Conservation (phyloP, 2,797 vertebrate species). For the Babyrousa celebensis region DNA sequence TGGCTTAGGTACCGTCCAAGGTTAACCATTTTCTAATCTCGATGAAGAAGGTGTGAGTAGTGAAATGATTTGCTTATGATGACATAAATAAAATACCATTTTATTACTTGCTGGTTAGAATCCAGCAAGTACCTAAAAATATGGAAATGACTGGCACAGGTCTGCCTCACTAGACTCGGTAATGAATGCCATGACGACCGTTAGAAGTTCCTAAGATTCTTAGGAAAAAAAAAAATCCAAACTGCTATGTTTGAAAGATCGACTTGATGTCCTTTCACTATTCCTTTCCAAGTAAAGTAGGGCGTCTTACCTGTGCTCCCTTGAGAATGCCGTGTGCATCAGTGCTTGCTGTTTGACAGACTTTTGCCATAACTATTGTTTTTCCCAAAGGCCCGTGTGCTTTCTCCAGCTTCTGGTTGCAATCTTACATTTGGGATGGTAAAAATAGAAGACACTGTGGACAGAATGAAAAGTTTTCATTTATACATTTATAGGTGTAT, state of each 20-base stretch:
- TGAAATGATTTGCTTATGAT: not conserved
- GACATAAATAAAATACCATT: not conserved
- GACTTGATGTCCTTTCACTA: not conserved
- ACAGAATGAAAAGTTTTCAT: conserved; percentile 78
- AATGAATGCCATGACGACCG: not conserved
- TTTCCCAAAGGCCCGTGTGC: conserved; percentile 95
- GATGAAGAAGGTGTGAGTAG: not conserved
- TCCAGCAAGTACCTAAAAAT: not conserved
- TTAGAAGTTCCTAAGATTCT: not conserved
- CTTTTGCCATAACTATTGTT: conserved; percentile 96
- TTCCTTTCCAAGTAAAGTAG: conserved; percentile 52
- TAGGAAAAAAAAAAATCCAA: not conserved
- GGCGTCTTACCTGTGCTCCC: conserved; percentile 90
- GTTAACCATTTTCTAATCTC: conserved; percentile 1
- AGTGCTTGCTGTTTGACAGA: conserved; percentile 96
- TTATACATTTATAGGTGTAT: not conserved
- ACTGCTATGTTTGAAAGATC: not conserved
- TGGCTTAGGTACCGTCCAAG: not conserved
- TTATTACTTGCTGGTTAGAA: not conserved
- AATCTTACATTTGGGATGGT: conserved; percentile 96
- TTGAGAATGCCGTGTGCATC: conserved; percentile 88
- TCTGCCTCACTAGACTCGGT: not conserved
- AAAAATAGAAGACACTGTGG: conserved; percentile 98
- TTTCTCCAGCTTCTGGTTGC: conserved; percentile 96
- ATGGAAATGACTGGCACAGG: not conserved